Percentiles rank a stretch among this genome's conserved stretches.
These are phyloP conservation scores for Palythoa caribaeorum DNA, from an alignment of 92 coral and sea anemone genomes.

Conservation along the genomic window DNA sequence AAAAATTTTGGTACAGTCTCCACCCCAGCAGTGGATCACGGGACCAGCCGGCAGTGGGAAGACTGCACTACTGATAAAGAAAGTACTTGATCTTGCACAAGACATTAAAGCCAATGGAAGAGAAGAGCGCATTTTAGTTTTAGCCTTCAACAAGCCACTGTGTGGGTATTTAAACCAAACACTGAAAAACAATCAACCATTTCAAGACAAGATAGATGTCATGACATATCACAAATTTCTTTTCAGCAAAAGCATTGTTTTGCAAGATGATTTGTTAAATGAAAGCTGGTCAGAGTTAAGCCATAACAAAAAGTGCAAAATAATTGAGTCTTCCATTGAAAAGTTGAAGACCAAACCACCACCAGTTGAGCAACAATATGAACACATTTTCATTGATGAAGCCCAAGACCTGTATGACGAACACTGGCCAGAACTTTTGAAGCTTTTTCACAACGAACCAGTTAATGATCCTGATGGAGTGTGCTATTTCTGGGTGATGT, in stretches of 20 bases:
- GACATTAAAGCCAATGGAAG: neutral
- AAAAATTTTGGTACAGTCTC: neutral
- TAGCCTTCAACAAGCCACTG: conserved; percentile 38
- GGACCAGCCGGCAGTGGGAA: no score
- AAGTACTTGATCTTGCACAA: conserved; percentile 45
- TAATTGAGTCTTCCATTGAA: neutral
- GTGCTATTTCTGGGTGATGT: conserved; percentile 53
- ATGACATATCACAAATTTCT: conserved; percentile 43
- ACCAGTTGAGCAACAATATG: neutral
- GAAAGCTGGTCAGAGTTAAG: neutral
- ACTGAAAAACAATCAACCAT: neutral
- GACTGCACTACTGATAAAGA: conserved; percentile 45
- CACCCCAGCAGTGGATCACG: no score
- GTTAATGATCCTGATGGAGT: neutral
- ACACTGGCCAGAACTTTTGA: neutral
- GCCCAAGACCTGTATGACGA: no score
- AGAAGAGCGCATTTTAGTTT: conserved; percentile 8
- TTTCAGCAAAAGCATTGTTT: neutral
- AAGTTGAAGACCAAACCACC: neutral
- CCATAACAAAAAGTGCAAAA: neutral
- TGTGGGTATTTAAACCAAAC: neutral
- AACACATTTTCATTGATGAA: no score
- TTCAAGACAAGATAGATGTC: neutral
- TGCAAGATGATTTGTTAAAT: neutral
- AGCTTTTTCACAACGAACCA: conserved; percentile 32